These are phyloP conservation scores for Gambelia wislizenii DNA, from an alignment of 2,797 vertebrate species.

Conservation along the genomic window DNA sequence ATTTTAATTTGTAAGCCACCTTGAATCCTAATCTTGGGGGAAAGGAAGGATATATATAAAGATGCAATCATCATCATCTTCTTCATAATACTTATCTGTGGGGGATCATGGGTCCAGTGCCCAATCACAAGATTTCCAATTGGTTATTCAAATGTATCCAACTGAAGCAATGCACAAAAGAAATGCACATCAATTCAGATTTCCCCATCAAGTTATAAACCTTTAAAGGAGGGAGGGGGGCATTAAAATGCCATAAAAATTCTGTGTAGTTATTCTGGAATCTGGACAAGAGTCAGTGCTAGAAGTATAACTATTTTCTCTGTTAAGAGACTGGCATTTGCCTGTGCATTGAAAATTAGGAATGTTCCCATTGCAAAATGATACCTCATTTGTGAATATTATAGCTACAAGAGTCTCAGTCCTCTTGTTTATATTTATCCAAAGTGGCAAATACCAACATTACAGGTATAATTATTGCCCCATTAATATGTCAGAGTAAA, in stretches of 20 bases:
- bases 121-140: not conserved
- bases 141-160: not conserved
- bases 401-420: rapidly evolving
- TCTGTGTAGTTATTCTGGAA: not conserved
- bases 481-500: not conserved
- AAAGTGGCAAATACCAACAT: not conserved
- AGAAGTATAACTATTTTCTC: not conserved
- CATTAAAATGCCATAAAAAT: not conserved
- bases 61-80: too few species aligned
- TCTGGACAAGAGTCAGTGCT: not conserved
- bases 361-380: not conserved
- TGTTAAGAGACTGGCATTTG: not conserved
- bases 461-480: not conserved
- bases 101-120: not conserved
- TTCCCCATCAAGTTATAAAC: not conserved
- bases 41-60: too few species aligned
- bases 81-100: too few species aligned
- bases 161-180: not conserved
- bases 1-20: too few species aligned
- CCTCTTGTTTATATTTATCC: rapidly evolving
- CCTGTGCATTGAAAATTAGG: not conserved
- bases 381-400: not conserved
- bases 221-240: too few species aligned
- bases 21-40: too few species aligned
- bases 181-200: not conserved